Evolutionary conservation across 2,113 vertebrate genomes (phyloP), one percentile per base, ranked within the genome.

Genomic region (Datnioides undecimradiatus): DNA sequence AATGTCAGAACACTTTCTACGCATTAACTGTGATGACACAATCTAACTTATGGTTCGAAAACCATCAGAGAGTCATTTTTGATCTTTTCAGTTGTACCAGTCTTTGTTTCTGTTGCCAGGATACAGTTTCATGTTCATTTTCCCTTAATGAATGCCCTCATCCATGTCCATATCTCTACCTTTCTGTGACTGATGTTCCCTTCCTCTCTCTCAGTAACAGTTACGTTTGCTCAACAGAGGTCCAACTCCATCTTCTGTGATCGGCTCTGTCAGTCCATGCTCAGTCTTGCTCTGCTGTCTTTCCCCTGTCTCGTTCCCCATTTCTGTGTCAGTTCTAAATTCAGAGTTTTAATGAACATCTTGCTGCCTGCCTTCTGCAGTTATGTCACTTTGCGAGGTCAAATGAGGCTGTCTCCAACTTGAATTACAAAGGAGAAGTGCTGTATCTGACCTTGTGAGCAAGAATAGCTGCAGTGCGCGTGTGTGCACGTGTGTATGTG

Each of bases 61-160:
- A 68, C 13, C n/a, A 71, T 54, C 29, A 38, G 29, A 6, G 3
- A 45, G 34, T 59, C 12, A 65, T 58, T 71, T 38, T 77, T 63
- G n/a, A 14, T 66, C 38, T 63, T 36, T 48, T 72, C 27, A 31
- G 34, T 36, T 46, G 62, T 62, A 4, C 5, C 19, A 25, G 40
- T 57, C 52, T 31, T 16, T 14, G 17, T 36, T 49, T 46, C 40
- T 29, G 86, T 83, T 88, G 83, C 79, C 79, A 60, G 63, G 87
- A 73, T 21, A 82, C 87, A 52, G 38, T 36, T 72, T 62, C 34
- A 49, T 49, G 9, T 54, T 66, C 60, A 17, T 55, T 45, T 58
- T 13, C 45, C 23, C 43, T n/a, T 48, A 57, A 73, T 74, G 31
- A 74, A 41, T 59, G 41, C 34, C 25, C 41, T 72, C 58, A 62